Evolutionary conservation across 2,797 vertebrate genomes (phyloP), one percentile per base, ranked within the genome.

Genomic region (Aselliscus stoliczkanus): DNA sequence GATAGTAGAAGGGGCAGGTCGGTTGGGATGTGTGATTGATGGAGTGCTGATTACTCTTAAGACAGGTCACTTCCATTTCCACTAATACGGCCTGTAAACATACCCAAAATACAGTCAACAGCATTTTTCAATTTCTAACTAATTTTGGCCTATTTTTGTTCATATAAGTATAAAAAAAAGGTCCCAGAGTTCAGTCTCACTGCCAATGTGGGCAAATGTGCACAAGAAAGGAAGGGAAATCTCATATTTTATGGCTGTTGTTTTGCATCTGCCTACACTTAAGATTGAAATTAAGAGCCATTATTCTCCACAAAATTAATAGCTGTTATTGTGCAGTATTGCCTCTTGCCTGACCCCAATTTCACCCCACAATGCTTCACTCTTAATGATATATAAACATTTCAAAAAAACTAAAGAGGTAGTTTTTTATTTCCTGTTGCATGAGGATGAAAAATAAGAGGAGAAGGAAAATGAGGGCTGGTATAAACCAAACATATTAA

Each of bases 261-360:
- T 23, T 94, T 56, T 91, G 65, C 76, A 27, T 88, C 70, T 95
- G 29, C 65, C 70, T 95, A 64, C 2, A 90, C 23, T 58, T 88
- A 82, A 44, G 83, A 82, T 4, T 42, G 4, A 94, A 95, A 60
- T 14, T 34, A 67, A 93, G 62, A 83, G 72, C 54, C 77, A 12
- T 39, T 86, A 54, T 65, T 96, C 50, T 92, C 90, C 83, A 37
- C 39, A 92, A 95, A 97, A 95, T 56, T 47, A 95, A 62, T 42
- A 9, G 69, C 7, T 83, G 9, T 72, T 88, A 82, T 14, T 67
- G 80, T 34, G 21, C 17, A 87, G 27, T 67, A 69, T 31, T 93
- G 79, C 34, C 47, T 95, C 44, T 8, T 72, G 83, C 2, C 58
- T 83, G 75, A 82, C 29, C 65, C 39, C 64, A 76, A 11, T 67